Percentiles rank a stretch among this genome's conserved stretches.
phyloP scores from a whole-genome alignment of 2,113 vertebrate species.

The Paramormyrops kingsleyae region DNA sequence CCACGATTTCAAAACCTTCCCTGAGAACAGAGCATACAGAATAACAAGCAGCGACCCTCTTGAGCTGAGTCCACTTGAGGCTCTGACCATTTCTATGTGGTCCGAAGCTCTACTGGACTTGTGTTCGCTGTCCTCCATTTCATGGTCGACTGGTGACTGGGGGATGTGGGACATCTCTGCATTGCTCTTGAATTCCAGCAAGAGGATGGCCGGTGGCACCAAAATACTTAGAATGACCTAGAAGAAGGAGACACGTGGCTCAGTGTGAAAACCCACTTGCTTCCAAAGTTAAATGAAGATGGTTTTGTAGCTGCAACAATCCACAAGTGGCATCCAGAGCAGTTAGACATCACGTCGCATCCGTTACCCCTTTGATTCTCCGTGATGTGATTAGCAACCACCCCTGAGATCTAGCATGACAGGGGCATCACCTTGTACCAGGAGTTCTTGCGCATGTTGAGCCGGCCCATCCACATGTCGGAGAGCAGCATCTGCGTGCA shows the following conservation, averaged over 20 bases:
- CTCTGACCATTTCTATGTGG: conserved; percentile 82
- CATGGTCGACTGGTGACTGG: conserved; percentile 93
- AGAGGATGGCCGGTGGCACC: conserved; percentile 87
- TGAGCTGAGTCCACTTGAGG: background rate
- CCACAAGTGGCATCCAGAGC: background rate
- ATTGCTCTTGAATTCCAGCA: conserved; percentile 96
- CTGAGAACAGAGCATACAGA: background rate
- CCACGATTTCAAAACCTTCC: background rate
- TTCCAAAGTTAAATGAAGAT: background rate
- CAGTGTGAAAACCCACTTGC: background rate
- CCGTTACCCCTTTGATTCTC: background rate
- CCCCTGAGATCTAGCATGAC: no score
- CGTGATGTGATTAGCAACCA: background rate
- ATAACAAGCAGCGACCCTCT: background rate
- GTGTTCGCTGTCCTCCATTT: conserved; percentile 96
- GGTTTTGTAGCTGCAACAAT: background rate
- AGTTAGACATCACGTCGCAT: background rate
- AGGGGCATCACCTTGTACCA: conserved; percentile 88
- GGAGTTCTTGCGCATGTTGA: conserved; percentile 99
- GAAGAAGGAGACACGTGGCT: background rate
- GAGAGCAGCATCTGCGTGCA: conserved; percentile 96
- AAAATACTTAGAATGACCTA: conserved; percentile 97
- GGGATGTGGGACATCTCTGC: conserved; percentile 99
- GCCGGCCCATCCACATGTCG: conserved; percentile 98
- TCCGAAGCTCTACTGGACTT: conserved; percentile 78